Conservation (phyloP, 2,888 invertebrate genomes). For the Dryomyza anilis region DNA sequence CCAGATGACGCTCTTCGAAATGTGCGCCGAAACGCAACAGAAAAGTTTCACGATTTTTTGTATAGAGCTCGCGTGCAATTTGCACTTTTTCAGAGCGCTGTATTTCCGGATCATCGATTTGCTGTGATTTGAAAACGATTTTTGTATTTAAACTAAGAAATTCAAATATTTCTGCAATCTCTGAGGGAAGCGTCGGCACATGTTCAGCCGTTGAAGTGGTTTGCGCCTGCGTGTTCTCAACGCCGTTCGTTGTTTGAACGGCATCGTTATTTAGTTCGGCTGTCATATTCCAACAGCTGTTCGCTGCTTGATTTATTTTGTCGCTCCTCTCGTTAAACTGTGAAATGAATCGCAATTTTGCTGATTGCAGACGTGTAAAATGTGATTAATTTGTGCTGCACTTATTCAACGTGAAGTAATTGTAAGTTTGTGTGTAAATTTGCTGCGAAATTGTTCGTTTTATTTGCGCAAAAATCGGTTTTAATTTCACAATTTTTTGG, state of each 20-base stretch:
- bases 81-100: constrained; percentile 71
- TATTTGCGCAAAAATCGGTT: too few species aligned
- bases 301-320: too few species aligned
- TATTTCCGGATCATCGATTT: constrained; percentile 77
- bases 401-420: too few species aligned
- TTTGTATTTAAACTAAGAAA: constrained; percentile 46
- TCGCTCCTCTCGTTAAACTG: too few species aligned
- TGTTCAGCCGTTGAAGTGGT: too few species aligned
- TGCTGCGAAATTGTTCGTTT: too few species aligned
- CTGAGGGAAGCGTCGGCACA: constrained; percentile 32
- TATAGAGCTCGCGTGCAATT: constrained; percentile 70
- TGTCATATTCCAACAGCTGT: constrained; percentile 25
- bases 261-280: constrained; percentile 15
- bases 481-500: too few species aligned
- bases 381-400: too few species aligned
- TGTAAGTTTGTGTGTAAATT: too few species aligned
- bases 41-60: constrained; percentile 73
- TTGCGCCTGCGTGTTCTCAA: not conserved
- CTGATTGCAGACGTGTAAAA: too few species aligned
- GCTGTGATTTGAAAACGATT: constrained; percentile 79
- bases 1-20: constrained; percentile 71
- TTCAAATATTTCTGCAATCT: constrained; percentile 48
- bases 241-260: constrained; percentile 25
- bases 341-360: too few species aligned
- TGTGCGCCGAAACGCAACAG: constrained; percentile 77